Conservation (phyloP, 2,797 vertebrate genomes). For the Acrossocheilus wenchowensis region DNA sequence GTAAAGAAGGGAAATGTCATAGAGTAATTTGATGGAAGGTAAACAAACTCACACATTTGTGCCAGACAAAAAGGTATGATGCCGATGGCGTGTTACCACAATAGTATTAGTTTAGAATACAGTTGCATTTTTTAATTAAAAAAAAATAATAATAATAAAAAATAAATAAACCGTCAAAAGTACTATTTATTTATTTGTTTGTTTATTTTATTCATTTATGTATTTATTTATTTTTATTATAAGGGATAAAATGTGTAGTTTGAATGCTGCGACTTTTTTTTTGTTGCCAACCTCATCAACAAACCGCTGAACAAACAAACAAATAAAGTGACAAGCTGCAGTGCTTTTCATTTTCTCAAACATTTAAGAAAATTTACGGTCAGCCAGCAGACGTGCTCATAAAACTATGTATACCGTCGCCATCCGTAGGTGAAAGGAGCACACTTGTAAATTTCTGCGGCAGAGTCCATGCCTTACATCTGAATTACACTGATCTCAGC, state of each 20-base stretch:
- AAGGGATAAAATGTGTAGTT: not conserved
- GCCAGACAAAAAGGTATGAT: not conserved
- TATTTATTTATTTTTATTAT: not conserved
- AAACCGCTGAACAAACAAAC: not conserved
- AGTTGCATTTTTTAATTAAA: too few relatives aligned
- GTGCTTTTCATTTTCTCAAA: slow-evolving; percentile 24
- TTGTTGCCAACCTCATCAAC: not conserved
- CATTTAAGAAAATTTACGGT: slow-evolving; percentile 81
- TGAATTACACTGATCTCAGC: slow-evolving; percentile 92
- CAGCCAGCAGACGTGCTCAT: slow-evolving; percentile 79
- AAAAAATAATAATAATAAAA: not conserved
- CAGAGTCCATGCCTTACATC: slow-evolving; percentile 85
- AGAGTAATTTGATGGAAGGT: slow-evolving; percentile 5
- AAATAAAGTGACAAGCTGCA: slow-evolving; percentile 16
- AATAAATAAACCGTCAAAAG: not conserved
- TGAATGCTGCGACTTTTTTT: not conserved
- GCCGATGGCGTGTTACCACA: not conserved
- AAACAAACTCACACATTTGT: slow-evolving; percentile 27
- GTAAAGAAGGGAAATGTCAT: slow-evolving; percentile 48
- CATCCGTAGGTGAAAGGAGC: slow-evolving; percentile 79
- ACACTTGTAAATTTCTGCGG: slow-evolving; percentile 90
- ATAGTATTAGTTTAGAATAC: not conserved
- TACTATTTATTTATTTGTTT: not conserved
- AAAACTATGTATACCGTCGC: slow-evolving; percentile 83
- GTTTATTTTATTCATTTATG: not conserved